phyloP scores from a whole-genome alignment of 2,797 vertebrate genomes.

The Eulemur albifrons region DNA sequence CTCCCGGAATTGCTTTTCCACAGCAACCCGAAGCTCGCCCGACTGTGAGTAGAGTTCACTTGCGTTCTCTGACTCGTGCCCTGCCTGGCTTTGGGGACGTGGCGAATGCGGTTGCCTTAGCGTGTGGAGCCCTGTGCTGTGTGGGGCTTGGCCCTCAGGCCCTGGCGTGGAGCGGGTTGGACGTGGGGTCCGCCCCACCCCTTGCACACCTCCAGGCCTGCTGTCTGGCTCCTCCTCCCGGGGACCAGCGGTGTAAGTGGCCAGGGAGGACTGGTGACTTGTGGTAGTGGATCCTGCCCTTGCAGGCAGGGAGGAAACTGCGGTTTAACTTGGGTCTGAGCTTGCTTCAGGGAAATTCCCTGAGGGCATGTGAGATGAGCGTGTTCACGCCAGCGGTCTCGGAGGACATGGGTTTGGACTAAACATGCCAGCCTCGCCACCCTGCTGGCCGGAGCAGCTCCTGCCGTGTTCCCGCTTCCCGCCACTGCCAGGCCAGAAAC shows the following conservation, averaged over 20 bases:
- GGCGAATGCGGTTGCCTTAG: not conserved
- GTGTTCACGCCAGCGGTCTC: not conserved
- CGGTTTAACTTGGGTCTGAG: not conserved
- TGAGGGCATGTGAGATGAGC: not conserved
- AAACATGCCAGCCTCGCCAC: not conserved
- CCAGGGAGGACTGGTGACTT: not conserved
- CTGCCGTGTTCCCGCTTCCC: not conserved
- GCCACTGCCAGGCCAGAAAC: not conserved
- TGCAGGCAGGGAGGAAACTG: not conserved
- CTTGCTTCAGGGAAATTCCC: not conserved
- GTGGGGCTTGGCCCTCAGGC: not conserved
- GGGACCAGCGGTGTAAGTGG: not conserved
- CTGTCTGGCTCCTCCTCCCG: not conserved
- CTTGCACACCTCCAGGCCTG: too few species aligned
- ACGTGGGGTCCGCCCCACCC: rapidly evolving
- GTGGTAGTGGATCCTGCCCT: not conserved
- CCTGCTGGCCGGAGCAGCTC: not conserved
- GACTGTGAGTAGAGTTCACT: constrained; percentile 92
- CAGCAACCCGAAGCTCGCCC: constrained; percentile 95
- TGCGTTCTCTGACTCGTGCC: not conserved
- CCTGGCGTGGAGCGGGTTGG: not conserved
- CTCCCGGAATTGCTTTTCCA: constrained; percentile 98
- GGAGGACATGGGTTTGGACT: not conserved
- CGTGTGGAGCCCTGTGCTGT: rapidly evolving
- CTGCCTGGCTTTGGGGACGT: not conserved